Evolutionary conservation across 2,113 vertebrate species (phyloP).

Genomic region (Nansenia antarctica): DNA sequence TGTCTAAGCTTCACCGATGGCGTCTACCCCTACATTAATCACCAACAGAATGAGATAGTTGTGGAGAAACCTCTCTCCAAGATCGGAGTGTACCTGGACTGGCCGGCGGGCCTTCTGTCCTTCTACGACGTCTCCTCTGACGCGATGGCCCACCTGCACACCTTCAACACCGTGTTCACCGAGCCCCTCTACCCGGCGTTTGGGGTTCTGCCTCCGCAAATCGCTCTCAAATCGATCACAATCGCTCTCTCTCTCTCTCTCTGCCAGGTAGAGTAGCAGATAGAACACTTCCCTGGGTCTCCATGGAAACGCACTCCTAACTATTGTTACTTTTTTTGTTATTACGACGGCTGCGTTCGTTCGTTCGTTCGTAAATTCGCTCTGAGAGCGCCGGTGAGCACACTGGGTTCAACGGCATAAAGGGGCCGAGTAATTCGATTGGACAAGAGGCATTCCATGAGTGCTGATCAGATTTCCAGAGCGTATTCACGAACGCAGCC

Average conservation of each 20-base stretch:
- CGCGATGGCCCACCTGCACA: too few species aligned
- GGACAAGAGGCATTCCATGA: too few species aligned
- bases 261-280: constrained; percentile 17
- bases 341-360: too few species aligned
- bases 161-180: constrained; percentile 12
- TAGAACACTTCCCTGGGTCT: not conserved
- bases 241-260: constrained; percentile 23
- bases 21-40: constrained; percentile 5
- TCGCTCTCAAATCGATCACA: too few species aligned
- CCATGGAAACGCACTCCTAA: not conserved
- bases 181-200: constrained; percentile 25
- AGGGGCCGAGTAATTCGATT: too few species aligned
- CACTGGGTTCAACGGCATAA: too few species aligned
- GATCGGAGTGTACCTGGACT: constrained; percentile 42
- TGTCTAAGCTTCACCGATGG: not conserved
- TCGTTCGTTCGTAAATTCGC: too few species aligned
- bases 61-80: not conserved
- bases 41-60: not conserved
- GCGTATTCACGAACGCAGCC: too few species aligned
- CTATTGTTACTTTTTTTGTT: too few species aligned
- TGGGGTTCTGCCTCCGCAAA: too few species aligned
- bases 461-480: too few species aligned
- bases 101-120: constrained; percentile 22
- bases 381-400: too few species aligned
- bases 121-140: constrained; percentile 26